These are phyloP conservation scores for Crambe crambe DNA, from an alignment of 37 sponge, comb jelly and placozoan genomes.

Conservation along the genomic window DNA sequence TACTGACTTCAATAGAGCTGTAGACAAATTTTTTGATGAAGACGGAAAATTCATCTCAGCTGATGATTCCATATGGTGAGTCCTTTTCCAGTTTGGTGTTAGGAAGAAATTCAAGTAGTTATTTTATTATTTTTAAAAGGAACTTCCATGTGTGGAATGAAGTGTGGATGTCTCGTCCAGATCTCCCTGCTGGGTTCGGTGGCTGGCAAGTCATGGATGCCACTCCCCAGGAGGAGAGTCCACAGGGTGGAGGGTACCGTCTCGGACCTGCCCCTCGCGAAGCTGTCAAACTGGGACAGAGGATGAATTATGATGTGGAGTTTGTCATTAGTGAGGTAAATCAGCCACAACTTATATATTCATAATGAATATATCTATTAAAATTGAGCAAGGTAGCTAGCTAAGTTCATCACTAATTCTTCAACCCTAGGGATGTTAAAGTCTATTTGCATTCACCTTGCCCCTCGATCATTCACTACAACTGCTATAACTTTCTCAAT, in stretches of 20 bases:
- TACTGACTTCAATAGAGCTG: conserved; percentile 56
- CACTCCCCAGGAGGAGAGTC: conserved; percentile 81
- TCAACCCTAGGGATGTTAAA: not conserved
- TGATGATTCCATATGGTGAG: conserved; percentile 78
- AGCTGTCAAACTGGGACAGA: conserved; percentile 76
- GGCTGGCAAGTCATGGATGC: conserved; percentile 88
- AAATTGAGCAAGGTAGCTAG: too few relatives aligned
- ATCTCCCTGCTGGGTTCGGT: conserved; percentile 73
- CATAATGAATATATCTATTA: too few relatives aligned
- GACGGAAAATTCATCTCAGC: conserved; percentile 49
- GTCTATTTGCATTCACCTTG: not conserved
- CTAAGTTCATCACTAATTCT: too few relatives aligned
- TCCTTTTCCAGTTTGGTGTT: not conserved
- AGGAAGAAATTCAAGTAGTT: not conserved
- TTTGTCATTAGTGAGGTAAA: conserved; percentile 85
- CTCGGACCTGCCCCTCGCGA: conserved; percentile 64
- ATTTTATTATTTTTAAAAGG: conserved; percentile 26
- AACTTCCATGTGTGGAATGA: conserved; percentile 91
- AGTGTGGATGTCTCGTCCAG: conserved; percentile 73
- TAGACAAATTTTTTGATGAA: conserved; percentile 64
- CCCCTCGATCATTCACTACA: too few relatives aligned
- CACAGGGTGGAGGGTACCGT: conserved; percentile 54
- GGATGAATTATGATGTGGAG: conserved; percentile 70
- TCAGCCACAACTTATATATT: not conserved
- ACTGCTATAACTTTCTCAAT: too few relatives aligned